These are phyloP conservation scores for Archegozetes longisetosus DNA, from an alignment of 1,140 invertebrate species.

Conservation along the genomic window DNA sequence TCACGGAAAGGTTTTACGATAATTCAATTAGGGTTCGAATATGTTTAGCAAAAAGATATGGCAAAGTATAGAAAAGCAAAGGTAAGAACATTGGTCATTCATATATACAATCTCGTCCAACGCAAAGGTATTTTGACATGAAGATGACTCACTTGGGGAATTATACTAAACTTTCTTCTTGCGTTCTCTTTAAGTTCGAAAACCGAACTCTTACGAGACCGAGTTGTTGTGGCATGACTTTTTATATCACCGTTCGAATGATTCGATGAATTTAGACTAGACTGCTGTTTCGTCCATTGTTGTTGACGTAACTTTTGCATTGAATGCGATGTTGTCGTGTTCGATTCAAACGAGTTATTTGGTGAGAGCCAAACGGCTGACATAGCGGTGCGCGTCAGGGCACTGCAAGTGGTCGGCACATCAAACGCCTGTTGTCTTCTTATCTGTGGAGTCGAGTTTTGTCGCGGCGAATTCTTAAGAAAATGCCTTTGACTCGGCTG, in stretches of 20 bases:
- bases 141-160: constrained; percentile 14
- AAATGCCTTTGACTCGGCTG: constrained; percentile 1
- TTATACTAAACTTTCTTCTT: constrained; percentile 15
- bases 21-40: too few relatives aligned
- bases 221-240: constrained; percentile 1
- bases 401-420: neutral
- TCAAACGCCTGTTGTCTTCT: constrained; percentile 13
- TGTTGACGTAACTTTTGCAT: constrained; percentile 8
- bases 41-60: too few relatives aligned
- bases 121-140: too few relatives aligned
- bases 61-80: too few relatives aligned
- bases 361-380: constrained; percentile 15
- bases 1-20: too few relatives aligned
- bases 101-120: too few relatives aligned
- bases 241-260: constrained; percentile 15
- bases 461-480: neutral
- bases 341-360: constrained; percentile 17
- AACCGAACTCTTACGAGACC: constrained; percentile 13
- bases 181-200: constrained; percentile 8
- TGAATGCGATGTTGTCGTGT: neutral
- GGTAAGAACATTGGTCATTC: too few relatives aligned
- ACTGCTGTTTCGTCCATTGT: constrained; percentile 16
- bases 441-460: constrained; percentile 9
- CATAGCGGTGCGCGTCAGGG: neutral
- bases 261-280: constrained; percentile 12